Evolutionary conservation across 2,888 invertebrate genomes (phyloP).

Genomic region (Hirtodrosophila confusa): DNA sequence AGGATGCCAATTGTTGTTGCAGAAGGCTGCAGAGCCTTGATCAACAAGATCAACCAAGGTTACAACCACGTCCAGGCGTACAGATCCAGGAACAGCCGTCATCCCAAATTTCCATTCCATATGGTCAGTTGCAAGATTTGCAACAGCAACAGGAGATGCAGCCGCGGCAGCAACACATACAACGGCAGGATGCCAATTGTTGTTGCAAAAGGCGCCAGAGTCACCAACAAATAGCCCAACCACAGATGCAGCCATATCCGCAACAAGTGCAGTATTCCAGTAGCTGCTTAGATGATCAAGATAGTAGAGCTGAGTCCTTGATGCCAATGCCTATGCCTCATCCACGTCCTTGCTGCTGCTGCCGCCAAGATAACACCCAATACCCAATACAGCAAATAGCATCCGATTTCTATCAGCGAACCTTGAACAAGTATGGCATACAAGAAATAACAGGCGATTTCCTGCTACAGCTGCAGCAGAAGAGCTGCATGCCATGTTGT

Average conservation of each 20-base stretch:
- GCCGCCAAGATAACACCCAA: not conserved
- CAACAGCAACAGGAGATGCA: too few species aligned
- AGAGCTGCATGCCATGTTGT: not conserved
- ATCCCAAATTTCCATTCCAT: too few species aligned
- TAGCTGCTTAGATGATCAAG: not conserved
- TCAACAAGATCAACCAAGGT: too few species aligned
- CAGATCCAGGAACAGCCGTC: too few species aligned
- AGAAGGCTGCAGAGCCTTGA: too few species aligned
- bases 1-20: not conserved
- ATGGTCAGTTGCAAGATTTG: too few species aligned
- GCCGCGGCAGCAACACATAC: conserved; percentile 1
- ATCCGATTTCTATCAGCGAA: conserved; percentile 33
- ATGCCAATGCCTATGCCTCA: too few species aligned
- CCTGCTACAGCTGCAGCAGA: too few species aligned
- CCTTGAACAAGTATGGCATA: conserved; percentile 44
- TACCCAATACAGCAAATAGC: not conserved
- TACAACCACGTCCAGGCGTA: too few species aligned
- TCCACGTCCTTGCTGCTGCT: not conserved
- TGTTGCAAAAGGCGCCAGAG: too few species aligned
- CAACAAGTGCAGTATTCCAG: not conserved
- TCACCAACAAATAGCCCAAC: conserved; percentile 6
- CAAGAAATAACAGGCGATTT: conserved; percentile 12
- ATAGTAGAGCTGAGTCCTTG: too few species aligned
- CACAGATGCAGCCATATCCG: not conserved
- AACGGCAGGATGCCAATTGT: conserved; percentile 5